Percentiles rank a stretch among this genome's conserved stretches.
phyloP scores from a whole-genome alignment of 2,888 invertebrate species.

The Plagiodera versicolora region DNA sequence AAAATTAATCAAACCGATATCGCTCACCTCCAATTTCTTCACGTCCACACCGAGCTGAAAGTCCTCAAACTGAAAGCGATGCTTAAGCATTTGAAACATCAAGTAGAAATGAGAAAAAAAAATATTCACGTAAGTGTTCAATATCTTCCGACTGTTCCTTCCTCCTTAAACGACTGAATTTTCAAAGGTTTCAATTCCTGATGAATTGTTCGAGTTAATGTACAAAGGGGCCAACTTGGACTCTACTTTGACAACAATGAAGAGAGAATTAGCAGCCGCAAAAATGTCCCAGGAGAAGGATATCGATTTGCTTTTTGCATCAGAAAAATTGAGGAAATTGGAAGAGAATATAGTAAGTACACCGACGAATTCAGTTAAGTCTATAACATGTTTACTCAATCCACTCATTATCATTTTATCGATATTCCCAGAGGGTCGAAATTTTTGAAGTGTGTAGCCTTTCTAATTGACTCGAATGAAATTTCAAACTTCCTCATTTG shows the following conservation, averaged over 20 bases:
- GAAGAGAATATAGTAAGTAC: conserved; percentile 32
- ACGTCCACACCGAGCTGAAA: conserved; percentile 34
- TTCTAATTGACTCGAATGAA: too few species aligned
- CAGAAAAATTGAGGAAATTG: conserved; percentile 22
- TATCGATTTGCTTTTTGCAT: conserved; percentile 23
- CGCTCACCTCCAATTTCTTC: conserved; percentile 30
- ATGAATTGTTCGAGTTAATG: conserved; percentile 25
- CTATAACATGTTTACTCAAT: too few species aligned
- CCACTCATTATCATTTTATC: too few species aligned
- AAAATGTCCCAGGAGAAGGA: conserved; percentile 19
- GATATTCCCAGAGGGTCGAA: too few species aligned
- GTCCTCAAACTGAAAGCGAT: conserved; percentile 28
- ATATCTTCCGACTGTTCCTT: too few species aligned
- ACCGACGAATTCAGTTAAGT: too few species aligned
- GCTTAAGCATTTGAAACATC: conserved; percentile 26
- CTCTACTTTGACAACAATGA: conserved; percentile 26
- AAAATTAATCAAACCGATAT: conserved; percentile 29
- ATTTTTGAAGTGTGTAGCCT: too few species aligned
- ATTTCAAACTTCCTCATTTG: too few species aligned
- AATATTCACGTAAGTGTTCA: conserved; percentile 31
- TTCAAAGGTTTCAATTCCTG: conserved; percentile 16
- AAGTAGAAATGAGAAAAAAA: conserved; percentile 28
- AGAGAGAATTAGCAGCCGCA: conserved; percentile 31
- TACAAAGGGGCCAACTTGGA: conserved; percentile 31
- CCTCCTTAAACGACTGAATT: neutral